phyloP scores from a whole-genome alignment of 2,888 invertebrate species.

The Drosophila parthenogenetica region DNA sequence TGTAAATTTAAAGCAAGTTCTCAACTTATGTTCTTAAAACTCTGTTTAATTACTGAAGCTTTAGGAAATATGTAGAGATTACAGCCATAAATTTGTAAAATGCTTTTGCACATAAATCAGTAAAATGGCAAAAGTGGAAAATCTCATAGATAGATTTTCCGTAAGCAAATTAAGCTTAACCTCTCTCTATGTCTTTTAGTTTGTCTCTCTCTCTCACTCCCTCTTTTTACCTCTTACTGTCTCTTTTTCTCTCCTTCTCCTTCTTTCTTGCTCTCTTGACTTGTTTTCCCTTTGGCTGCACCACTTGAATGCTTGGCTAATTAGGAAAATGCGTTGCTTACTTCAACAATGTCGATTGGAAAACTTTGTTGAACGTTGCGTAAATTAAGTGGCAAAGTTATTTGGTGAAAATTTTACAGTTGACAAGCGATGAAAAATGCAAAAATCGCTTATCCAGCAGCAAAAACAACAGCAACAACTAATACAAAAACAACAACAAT shows the following conservation, averaged over 20 bases:
- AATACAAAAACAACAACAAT: slow-evolving; percentile 36
- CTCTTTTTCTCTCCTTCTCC: background rate
- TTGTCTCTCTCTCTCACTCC: too few relatives aligned
- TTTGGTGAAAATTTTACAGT: slow-evolving; percentile 40
- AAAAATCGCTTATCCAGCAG: slow-evolving; percentile 33
- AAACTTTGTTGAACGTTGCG: slow-evolving; percentile 53
- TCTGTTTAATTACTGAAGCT: background rate
- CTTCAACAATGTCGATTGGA: slow-evolving; percentile 43
- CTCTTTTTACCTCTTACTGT: background rate
- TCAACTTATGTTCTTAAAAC: background rate
- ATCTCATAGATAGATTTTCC: background rate
- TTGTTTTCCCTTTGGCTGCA: slow-evolving; percentile 9
- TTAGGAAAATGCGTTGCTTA: slow-evolving; percentile 62
- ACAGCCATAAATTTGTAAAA: slow-evolving; percentile 1
- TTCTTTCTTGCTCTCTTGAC: background rate
- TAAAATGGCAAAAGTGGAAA: slow-evolving; percentile 5
- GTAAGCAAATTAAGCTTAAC: background rate
- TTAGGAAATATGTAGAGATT: background rate
- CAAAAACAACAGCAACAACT: slow-evolving; percentile 19
- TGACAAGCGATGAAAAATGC: slow-evolving; percentile 53
- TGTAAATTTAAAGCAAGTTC: background rate
- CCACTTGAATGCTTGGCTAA: slow-evolving; percentile 46
- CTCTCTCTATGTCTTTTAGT: background rate
- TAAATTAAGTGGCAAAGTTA: slow-evolving; percentile 60
- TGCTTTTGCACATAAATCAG: slow-evolving; percentile 12